Conservation (phyloP, 2,113 vertebrate genomes). For the Tauraco erythrolophus region DNA sequence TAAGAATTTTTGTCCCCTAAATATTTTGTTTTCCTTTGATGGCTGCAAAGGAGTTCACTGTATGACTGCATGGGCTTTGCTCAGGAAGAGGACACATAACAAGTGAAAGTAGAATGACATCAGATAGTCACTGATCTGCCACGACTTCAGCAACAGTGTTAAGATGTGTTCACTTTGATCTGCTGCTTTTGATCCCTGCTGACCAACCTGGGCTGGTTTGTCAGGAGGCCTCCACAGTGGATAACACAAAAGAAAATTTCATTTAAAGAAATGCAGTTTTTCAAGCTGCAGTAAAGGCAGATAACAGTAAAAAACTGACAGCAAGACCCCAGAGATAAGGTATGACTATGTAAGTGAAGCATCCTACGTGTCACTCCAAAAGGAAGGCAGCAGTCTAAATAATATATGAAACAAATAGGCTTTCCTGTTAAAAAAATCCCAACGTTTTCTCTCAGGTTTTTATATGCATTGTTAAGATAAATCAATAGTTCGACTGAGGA, state of each 20-base stretch:
- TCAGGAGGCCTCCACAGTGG: neutral
- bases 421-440: neutral
- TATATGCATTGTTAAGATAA: neutral
- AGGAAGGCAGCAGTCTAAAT: neutral
- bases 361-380: neutral
- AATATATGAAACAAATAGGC: neutral
- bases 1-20: neutral
- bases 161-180: neutral
- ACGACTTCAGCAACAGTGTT: neutral
- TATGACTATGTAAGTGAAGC: neutral
- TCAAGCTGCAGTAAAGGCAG: neutral
- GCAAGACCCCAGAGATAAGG: neutral
- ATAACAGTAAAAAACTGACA: neutral
- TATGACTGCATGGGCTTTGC: neutral
- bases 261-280: neutral
- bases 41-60: neutral
- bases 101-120: neutral
- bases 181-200: neutral
- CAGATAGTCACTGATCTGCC: neutral
- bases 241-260: neutral
- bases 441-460: neutral
- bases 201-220: neutral
- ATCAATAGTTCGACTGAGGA: neutral
- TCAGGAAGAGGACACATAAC: neutral
- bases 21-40: neutral